phyloP scores from a whole-genome alignment of 1,140 invertebrate species.

The Drosophila repleta region DNA sequence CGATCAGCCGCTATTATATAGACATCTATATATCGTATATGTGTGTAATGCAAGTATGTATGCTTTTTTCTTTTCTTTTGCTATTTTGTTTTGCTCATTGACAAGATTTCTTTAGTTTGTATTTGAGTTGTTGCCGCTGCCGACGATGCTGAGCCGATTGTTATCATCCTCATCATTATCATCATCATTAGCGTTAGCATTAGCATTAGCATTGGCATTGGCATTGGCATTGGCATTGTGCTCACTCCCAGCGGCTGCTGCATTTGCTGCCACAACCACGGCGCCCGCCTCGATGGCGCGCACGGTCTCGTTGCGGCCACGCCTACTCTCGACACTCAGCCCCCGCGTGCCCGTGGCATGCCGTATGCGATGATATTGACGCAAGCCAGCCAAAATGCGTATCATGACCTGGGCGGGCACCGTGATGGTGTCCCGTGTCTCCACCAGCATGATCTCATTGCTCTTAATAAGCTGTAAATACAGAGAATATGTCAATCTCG shows the following conservation, averaged over 20 bases:
- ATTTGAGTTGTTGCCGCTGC: conserved; percentile 14
- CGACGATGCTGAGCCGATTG: background rate
- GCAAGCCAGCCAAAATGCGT: conserved; percentile 92
- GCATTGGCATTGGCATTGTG: too few species aligned
- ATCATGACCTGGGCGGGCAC: conserved; percentile 96
- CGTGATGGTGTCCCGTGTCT: conserved; percentile 95
- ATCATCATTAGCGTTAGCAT: background rate
- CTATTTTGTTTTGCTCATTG: conserved; percentile 17
- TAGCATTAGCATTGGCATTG: background rate
- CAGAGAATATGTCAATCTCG: background rate
- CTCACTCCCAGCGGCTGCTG: too few species aligned
- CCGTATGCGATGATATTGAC: conserved; percentile 78
- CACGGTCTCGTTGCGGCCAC: background rate
- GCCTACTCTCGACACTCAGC: background rate
- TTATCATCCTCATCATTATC: background rate
- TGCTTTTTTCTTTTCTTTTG: conserved; percentile 1
- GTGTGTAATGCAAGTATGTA: background rate
- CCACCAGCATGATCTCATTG: conserved; percentile 94
- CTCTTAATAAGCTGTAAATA: conserved; percentile 89
- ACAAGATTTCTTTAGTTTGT: conserved; percentile 35
- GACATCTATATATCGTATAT: background rate
- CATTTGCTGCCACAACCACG: conserved; percentile 12
- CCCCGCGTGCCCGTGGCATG: conserved; percentile 13
- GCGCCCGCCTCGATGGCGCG: background rate
- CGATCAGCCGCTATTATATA: background rate